phyloP scores from a whole-genome alignment of 2,888 invertebrate species.

The Sussaba pulchella region DNA sequence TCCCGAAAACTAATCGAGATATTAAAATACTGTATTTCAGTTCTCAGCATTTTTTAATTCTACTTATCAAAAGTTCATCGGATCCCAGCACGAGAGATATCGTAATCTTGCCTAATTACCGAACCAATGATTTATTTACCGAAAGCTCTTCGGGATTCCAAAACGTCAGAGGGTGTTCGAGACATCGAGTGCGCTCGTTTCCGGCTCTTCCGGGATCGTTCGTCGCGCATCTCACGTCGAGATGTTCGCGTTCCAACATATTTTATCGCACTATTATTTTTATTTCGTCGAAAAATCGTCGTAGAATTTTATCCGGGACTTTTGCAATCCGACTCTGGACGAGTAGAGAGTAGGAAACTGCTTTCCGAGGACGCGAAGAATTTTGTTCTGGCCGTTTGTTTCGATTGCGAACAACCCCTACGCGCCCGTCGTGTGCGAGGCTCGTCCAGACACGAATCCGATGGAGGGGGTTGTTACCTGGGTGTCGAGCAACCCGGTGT shows the following conservation, averaged over 20 bases:
- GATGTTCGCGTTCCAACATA: conserved; percentile 70
- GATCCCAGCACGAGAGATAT: too few relatives aligned
- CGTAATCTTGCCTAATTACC: too few relatives aligned
- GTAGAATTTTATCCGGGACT: too few relatives aligned
- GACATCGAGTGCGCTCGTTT: conserved; percentile 40
- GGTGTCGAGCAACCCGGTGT: conserved; percentile 69
- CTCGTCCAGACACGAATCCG: conserved; percentile 29
- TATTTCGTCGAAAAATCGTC: background rate
- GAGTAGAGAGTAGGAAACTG: conserved; percentile 4
- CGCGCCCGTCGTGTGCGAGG: conserved; percentile 10
- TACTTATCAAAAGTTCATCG: too few relatives aligned
- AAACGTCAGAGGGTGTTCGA: conserved; percentile 44
- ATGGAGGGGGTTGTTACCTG: conserved; percentile 68
- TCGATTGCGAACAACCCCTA: conserved; percentile 52
- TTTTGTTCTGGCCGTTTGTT: too few relatives aligned
- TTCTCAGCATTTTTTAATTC: too few relatives aligned
- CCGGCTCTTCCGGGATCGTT: conserved; percentile 67
- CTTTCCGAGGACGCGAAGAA: conserved; percentile 5
- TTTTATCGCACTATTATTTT: conserved; percentile 31
- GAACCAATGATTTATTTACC: conserved; percentile 7
- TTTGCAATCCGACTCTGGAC: background rate
- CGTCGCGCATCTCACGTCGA: conserved; percentile 68
- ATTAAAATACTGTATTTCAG: too few relatives aligned
- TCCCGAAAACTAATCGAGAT: too few relatives aligned
- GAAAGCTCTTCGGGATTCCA: conserved; percentile 27